These are phyloP conservation scores for Perodicticus potto DNA, from an alignment of 2,797 vertebrate species.

Conservation along the genomic window DNA sequence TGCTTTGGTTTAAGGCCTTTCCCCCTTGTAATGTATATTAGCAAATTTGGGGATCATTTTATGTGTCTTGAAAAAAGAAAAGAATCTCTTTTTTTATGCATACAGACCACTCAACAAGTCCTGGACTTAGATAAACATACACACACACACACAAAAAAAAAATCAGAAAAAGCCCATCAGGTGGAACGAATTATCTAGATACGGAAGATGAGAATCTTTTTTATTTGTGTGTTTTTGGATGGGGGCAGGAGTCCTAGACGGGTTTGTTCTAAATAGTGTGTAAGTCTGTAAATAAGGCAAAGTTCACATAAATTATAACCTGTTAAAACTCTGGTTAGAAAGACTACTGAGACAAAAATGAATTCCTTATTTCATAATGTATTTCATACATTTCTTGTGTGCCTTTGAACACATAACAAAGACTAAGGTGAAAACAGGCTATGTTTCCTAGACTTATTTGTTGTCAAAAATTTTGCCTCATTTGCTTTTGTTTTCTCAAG, in stretches of 20 bases:
- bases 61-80: neutral
- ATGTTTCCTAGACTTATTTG: conserved; percentile 38
- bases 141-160: neutral
- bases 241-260: neutral
- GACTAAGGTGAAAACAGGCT: conserved; percentile 29
- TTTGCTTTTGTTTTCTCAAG: conserved; percentile 62
- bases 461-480: conserved; percentile 35
- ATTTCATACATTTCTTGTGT: neutral
- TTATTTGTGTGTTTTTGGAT: conserved; percentile 16
- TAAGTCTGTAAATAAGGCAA: conserved; percentile 14
- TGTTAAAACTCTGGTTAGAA: conserved; percentile 58
- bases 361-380: conserved; percentile 31
- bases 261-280: neutral
- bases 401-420: conserved; percentile 33
- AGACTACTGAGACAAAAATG: conserved; percentile 34
- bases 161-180: neutral
- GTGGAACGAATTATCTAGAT: conserved; percentile 41
- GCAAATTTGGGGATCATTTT: conserved; percentile 17
- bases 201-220: conserved; percentile 44
- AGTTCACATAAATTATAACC: neutral
- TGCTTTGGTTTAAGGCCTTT: conserved; percentile 35
- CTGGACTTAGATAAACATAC: conserved; percentile 31
- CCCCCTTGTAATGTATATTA: conserved; percentile 28
- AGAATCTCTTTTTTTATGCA: neutral
- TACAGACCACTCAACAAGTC: conserved; percentile 35